Conservation (phyloP, 1,140 invertebrate genomes). For the Temnothorax curvispinosus region DNA sequence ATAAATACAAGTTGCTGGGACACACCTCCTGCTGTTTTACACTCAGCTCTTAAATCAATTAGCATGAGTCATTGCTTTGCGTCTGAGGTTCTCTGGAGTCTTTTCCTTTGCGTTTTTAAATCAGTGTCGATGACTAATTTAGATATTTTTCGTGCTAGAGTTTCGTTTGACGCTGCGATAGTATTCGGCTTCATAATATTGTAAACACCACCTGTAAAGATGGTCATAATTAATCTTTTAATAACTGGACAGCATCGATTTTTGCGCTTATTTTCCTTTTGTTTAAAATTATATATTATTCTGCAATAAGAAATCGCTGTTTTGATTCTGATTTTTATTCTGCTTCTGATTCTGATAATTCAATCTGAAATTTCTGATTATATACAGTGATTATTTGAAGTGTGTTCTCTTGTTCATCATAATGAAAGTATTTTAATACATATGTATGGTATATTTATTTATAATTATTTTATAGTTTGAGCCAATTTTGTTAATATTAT, state of each 20-base stretch:
- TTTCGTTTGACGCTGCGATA: conserved; percentile 86
- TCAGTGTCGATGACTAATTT: conserved; percentile 83
- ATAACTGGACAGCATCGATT: neutral
- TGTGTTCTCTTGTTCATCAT: neutral
- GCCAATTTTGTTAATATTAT: neutral
- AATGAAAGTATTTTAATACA: neutral
- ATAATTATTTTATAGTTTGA: neutral
- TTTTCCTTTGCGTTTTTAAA: conserved; percentile 73
- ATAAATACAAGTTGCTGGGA: neutral
- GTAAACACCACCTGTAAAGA: conserved; percentile 86
- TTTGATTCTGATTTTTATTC: neutral
- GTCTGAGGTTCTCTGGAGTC: conserved; percentile 65
- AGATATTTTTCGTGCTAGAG: conserved; percentile 86
- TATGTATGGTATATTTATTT: neutral
- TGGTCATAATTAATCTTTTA: conserved; percentile 32
- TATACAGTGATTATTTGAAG: neutral
- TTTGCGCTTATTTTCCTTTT: neutral
- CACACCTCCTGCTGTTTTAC: neutral
- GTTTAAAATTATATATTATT: neutral
- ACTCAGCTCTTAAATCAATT: conserved; percentile 32
- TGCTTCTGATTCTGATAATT: neutral
- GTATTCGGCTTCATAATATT: conserved; percentile 89
- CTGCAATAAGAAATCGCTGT: neutral
- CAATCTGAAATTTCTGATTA: neutral
- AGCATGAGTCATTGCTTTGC: neutral